Conservation (phyloP, 2,888 invertebrate genomes). For the Pristionchus exspectatus region DNA sequence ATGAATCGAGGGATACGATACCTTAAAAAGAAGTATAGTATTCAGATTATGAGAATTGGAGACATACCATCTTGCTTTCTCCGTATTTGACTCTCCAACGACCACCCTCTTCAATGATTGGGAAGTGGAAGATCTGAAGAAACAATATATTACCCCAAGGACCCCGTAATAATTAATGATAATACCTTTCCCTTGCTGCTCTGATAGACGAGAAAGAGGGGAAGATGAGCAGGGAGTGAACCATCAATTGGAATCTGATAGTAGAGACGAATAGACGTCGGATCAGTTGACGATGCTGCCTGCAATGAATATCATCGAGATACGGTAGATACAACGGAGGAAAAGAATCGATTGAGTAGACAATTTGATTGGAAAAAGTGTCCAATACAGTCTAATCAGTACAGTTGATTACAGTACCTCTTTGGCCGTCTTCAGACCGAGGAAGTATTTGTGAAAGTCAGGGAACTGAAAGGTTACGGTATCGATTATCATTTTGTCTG, state of each 20-base stretch:
- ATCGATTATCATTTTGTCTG: neutral
- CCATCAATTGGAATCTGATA: slow-evolving; percentile 42
- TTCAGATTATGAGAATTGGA: neutral
- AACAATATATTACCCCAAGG: neutral
- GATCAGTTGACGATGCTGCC: neutral
- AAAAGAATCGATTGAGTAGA: neutral
- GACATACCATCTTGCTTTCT: slow-evolving; percentile 30
- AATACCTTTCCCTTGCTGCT: neutral
- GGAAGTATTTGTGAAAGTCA: slow-evolving; percentile 24
- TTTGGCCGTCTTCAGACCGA: slow-evolving; percentile 22
- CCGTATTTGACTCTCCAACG: slow-evolving; percentile 47
- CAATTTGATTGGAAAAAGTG: too few species aligned
- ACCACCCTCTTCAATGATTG: slow-evolving; percentile 37
- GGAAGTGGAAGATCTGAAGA: slow-evolving; percentile 30
- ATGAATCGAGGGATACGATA: slow-evolving; percentile 11
- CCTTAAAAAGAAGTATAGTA: neutral
- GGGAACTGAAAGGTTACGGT: neutral
- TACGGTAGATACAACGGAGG: neutral
- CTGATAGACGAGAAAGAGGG: slow-evolving; percentile 33
- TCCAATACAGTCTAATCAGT: neutral
- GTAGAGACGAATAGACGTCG: slow-evolving; percentile 27
- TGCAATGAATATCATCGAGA: neutral
- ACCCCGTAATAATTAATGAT: neutral
- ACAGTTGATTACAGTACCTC: slow-evolving; percentile 14
- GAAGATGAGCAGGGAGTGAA: neutral